These are phyloP conservation scores for Cydia pomonella DNA, from an alignment of 1,140 invertebrate genomes.

Conservation along the genomic window DNA sequence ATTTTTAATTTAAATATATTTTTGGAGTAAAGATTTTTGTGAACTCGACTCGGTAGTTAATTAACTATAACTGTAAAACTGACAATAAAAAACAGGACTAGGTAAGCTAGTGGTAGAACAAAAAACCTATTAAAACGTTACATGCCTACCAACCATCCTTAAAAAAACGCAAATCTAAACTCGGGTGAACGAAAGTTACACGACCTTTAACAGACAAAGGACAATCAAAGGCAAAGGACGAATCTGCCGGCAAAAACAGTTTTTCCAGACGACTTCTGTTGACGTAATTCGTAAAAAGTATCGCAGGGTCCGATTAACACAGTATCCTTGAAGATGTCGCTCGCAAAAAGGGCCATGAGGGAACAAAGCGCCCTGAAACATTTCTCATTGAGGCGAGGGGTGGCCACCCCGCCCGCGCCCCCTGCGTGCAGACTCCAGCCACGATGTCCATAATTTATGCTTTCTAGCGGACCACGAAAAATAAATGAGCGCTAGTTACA, in stretches of 20 bases:
- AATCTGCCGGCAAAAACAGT: constrained; percentile 43
- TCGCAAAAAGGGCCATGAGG: constrained; percentile 71
- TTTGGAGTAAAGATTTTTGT: too few relatives aligned
- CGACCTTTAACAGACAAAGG: constrained; percentile 35
- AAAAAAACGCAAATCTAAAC: neutral
- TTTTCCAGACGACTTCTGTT: constrained; percentile 55
- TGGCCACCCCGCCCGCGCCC: constrained; percentile 40
- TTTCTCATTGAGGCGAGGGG: constrained; percentile 67
- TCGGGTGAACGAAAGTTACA: neutral
- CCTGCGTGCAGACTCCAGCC: constrained; percentile 59
- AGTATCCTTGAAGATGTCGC: constrained; percentile 75
- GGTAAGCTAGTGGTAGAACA: neutral
- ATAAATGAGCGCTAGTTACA: constrained; percentile 67
- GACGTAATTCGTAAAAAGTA: constrained; percentile 58
- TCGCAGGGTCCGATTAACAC: constrained; percentile 71
- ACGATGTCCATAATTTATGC: constrained; percentile 76
- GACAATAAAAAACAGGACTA: too few relatives aligned
- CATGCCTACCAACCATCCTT: neutral
- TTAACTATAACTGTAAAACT: too few relatives aligned
- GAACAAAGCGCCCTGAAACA: constrained; percentile 73
- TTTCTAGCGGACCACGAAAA: constrained; percentile 70
- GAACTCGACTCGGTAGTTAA: too few relatives aligned
- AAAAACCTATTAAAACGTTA: neutral
- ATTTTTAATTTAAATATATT: too few relatives aligned
- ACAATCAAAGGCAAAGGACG: constrained; percentile 48